phyloP scores from a whole-genome alignment of 2,113 vertebrate species.

The Arvicanthis niloticus region DNA sequence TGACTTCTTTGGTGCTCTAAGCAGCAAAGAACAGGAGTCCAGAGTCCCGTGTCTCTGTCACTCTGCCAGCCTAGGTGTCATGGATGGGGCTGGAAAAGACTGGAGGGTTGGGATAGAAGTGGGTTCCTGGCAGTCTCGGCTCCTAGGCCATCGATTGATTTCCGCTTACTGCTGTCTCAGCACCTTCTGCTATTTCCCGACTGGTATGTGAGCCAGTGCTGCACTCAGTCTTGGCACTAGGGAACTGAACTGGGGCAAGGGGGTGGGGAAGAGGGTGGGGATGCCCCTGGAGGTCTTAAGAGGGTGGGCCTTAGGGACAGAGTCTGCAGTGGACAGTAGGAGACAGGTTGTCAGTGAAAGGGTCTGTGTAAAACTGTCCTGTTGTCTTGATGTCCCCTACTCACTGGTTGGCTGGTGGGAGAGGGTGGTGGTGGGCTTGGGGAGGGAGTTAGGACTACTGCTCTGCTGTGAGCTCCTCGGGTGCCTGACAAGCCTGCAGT shows the following conservation, averaged over 20 bases:
- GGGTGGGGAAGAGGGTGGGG: constrained; percentile 46
- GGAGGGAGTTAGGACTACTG: background rate
- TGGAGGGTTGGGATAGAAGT: background rate
- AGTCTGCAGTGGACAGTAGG: constrained; percentile 31
- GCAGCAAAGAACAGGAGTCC: background rate
- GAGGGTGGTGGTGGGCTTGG: constrained; percentile 22
- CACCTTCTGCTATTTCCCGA: constrained; percentile 75
- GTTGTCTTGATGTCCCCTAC: background rate
- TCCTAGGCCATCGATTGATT: constrained; percentile 74
- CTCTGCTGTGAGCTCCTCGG: constrained; percentile 28
- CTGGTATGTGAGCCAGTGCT: constrained; percentile 68
- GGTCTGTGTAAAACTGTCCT: background rate
- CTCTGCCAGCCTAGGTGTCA: background rate
- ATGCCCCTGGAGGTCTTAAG: background rate
- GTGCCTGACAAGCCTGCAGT: constrained; percentile 42
- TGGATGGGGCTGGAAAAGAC: constrained; percentile 23
- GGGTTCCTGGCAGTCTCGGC: constrained; percentile 69
- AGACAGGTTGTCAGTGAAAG: constrained; percentile 37
- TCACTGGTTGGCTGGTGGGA: background rate
- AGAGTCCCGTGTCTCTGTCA: background rate
- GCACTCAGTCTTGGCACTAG: constrained; percentile 77
- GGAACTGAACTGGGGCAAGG: constrained; percentile 58
- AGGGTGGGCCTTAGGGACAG: background rate
- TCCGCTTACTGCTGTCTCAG: constrained; percentile 74
- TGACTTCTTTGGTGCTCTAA: background rate